phyloP scores from a whole-genome alignment of 1,140 invertebrate species.

The Cepaea nemoralis region DNA sequence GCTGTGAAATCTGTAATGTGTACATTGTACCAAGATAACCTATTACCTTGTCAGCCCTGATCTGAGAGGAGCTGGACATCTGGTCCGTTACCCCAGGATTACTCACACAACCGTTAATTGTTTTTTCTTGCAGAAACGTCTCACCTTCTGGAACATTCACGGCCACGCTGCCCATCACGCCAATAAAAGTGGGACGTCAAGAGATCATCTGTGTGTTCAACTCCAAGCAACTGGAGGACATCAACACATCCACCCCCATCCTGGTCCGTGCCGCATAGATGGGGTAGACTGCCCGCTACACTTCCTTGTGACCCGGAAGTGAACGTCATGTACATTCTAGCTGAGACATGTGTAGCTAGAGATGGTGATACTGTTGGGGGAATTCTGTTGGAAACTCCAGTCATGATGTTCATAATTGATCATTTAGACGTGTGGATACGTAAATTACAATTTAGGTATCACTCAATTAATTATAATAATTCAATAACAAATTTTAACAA shows the following conservation, averaged over 20 bases:
- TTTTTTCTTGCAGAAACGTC: constrained; percentile 26
- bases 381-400: neutral
- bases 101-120: no score
- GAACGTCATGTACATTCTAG: neutral
- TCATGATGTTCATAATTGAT: neutral
- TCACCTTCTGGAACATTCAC: constrained; percentile 25
- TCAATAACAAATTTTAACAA: no score
- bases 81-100: no score
- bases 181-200: constrained; percentile 15
- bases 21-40: no score
- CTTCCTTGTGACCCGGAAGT: neutral
- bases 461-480: no score
- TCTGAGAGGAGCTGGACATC: no score
- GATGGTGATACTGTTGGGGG: neutral
- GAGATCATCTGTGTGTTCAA: constrained; percentile 29
- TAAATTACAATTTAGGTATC: no score
- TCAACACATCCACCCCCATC: constrained; percentile 20
- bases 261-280: neutral
- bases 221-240: constrained; percentile 36
- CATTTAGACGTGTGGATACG: no score
- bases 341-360: neutral
- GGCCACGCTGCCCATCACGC: constrained; percentile 10
- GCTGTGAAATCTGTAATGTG: no score
- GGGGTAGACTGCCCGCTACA: neutral
- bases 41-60: no score